phyloP scores from a whole-genome alignment of 2,797 vertebrate genomes.

The Silurus lanzhouensis region DNA sequence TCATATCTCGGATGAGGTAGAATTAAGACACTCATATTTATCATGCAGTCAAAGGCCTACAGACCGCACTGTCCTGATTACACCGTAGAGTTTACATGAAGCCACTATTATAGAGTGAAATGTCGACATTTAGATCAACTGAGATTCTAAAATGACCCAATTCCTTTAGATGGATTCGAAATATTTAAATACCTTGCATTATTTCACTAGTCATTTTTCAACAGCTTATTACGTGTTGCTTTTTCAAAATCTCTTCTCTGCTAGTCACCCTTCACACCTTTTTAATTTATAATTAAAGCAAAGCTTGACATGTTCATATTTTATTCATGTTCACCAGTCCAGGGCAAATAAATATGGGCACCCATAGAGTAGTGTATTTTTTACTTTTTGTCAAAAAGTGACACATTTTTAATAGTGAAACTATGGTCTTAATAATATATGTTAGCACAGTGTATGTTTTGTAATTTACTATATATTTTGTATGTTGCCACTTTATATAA shows the following conservation, averaged over 20 bases:
- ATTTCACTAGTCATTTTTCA: conserved; percentile 79
- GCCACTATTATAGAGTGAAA: conserved; percentile 84
- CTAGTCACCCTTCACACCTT: conserved; percentile 52
- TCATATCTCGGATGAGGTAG: conserved; percentile 25
- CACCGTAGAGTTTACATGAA: conserved; percentile 82
- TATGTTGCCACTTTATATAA: conserved; percentile 85
- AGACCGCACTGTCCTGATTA: conserved; percentile 75
- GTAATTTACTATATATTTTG: conserved; percentile 85
- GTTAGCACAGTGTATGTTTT: conserved; percentile 90
- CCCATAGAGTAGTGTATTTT: conserved; percentile 74
- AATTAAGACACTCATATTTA: conserved; percentile 74
- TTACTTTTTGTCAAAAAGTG: conserved; percentile 75
- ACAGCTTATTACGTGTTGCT: conserved; percentile 69
- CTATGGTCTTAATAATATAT: conserved; percentile 89
- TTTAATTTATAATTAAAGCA: conserved; percentile 81
- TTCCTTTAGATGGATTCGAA: conserved; percentile 17
- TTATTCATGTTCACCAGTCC: conserved; percentile 74
- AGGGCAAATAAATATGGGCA: conserved; percentile 82
- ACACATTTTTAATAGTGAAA: conserved; percentile 81
- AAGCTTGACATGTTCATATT: conserved; percentile 76
- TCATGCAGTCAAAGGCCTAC: conserved; percentile 86
- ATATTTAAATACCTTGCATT: conserved; percentile 49
- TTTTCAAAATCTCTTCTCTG: conserved; percentile 50
- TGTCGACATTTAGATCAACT: conserved; percentile 66
- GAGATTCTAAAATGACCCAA: conserved; percentile 15